phyloP scores from a whole-genome alignment of 2,797 vertebrate species.

The Microctenopoma steveboyesi region DNA sequence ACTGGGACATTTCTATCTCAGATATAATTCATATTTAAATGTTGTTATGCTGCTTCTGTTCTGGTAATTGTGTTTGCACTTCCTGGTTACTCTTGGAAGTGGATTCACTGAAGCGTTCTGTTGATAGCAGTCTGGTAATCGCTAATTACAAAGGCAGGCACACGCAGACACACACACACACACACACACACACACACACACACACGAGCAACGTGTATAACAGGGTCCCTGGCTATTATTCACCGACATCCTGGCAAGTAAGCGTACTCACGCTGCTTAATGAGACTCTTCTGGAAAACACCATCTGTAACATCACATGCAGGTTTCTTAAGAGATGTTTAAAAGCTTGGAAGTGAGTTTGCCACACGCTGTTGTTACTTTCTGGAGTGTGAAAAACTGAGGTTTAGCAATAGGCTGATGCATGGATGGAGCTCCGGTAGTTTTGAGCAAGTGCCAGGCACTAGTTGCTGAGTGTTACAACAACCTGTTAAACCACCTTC shows the following conservation, averaged over 20 bases:
- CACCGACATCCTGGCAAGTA: conserved; percentile 49
- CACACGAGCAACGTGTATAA: conserved; percentile 57
- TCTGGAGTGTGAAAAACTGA: not conserved
- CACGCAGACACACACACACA: conserved; percentile 20
- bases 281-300: conserved; percentile 31
- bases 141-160: conserved; percentile 70
- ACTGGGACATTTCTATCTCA: conserved; percentile 54
- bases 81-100: conserved; percentile 75
- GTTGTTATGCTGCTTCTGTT: conserved; percentile 69
- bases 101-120: conserved; percentile 71
- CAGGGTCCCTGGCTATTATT: conserved; percentile 58
- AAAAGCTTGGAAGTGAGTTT: not conserved
- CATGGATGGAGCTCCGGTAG: not conserved
- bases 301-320: conserved; percentile 31
- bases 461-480: conserved; percentile 3
- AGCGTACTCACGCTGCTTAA: conserved; percentile 46
- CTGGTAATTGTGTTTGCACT: conserved; percentile 77
- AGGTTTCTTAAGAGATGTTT: conserved; percentile 25
- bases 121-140: conserved; percentile 74
- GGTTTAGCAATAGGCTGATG: not conserved
- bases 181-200: conserved; percentile 43
- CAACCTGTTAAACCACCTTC: conserved; percentile 2
- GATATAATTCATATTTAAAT: conserved; percentile 79
- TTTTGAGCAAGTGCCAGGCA: not conserved
- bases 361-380: not conserved